A percentile compares a stretch with the other conserved stretches of the same genome.
Evolutionary conservation across 2,113 vertebrate genomes (phyloP).

Genomic region (Erythrocercus mccallii): DNA sequence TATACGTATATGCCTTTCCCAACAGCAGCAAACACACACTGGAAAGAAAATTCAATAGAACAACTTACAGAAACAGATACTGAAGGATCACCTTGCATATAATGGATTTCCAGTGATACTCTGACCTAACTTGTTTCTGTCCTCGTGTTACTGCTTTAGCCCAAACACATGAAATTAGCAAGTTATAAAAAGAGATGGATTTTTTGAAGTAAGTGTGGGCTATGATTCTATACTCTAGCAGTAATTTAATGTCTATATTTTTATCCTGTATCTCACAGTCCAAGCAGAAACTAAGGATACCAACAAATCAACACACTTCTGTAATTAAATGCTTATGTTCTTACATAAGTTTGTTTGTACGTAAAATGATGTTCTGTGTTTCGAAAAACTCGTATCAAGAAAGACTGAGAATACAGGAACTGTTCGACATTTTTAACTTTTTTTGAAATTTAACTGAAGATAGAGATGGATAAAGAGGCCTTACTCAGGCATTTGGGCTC

Average conservation of each 20-base stretch:
- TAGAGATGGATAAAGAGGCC: background rate
- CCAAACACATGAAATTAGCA: background rate
- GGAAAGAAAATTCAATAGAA: constrained; percentile 37
- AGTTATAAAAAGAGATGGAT: background rate
- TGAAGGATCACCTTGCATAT: background rate
- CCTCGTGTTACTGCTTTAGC: background rate
- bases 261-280: background rate
- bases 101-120: constrained; percentile 32
- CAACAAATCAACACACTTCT: background rate
- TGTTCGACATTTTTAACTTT: background rate
- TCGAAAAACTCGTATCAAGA: background rate
- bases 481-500: background rate
- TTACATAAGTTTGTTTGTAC: background rate
- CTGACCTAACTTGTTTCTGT: background rate
- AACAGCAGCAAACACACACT: constrained; percentile 89
- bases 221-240: background rate
- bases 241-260: background rate
- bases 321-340: background rate
- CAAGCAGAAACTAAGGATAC: background rate
- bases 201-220: background rate
- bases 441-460: background rate
- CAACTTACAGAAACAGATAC: constrained; percentile 42
- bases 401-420: background rate
- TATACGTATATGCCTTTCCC: constrained; percentile 93
- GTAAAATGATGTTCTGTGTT: background rate